Percentiles rank a stretch among this genome's conserved stretches.
These are phyloP conservation scores for Alaudala cheleensis DNA, from an alignment of 2,113 vertebrate species.

Conservation along the genomic window DNA sequence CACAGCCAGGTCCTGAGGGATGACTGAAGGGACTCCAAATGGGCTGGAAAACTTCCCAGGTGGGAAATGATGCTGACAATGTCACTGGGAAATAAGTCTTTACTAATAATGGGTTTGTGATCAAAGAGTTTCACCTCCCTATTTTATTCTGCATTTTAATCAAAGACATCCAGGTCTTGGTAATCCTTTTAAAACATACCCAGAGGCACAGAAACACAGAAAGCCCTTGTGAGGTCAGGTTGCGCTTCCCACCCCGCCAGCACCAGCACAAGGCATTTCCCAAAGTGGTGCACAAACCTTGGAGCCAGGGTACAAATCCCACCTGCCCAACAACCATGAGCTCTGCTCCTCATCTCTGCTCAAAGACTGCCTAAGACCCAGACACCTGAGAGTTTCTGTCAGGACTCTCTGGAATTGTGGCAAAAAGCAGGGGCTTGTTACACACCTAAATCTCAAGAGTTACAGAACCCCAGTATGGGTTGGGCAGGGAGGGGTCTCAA, in stretches of 20 bases:
- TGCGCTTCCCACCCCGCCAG: background rate
- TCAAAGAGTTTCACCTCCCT: background rate
- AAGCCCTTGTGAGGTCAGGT: background rate
- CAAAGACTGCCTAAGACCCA: background rate
- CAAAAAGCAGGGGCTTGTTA: background rate
- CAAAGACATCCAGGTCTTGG: background rate
- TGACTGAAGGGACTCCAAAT: background rate
- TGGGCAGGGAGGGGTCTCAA: background rate
- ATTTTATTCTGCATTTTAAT: background rate
- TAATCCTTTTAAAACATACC: background rate
- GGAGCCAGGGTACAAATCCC: background rate
- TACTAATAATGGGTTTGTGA: background rate
- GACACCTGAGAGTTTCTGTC: background rate
- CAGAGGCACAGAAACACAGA: background rate
- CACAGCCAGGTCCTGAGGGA: background rate
- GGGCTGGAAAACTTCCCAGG: background rate
- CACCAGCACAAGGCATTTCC: background rate
- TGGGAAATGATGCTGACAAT: background rate
- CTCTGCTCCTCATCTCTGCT: background rate
- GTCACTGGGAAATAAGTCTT: background rate
- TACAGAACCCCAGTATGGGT: fast-evolving
- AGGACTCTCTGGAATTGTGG: background rate
- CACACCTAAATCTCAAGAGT: background rate
- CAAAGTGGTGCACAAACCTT: background rate
- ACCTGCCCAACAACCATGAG: background rate